Conservation (phyloP, 1,140 invertebrate genomes). For the Trypoxylus dichotomus region DNA sequence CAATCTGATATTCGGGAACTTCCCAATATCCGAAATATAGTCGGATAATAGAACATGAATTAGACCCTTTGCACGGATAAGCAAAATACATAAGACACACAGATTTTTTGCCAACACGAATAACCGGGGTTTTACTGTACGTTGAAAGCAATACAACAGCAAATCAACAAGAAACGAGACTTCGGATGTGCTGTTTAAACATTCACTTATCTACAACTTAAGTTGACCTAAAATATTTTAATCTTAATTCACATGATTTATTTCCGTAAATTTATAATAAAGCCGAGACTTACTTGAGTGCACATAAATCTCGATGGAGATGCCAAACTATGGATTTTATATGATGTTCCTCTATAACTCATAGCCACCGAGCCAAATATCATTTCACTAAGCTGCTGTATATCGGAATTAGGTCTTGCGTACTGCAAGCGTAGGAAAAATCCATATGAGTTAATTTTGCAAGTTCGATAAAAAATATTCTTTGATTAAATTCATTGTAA, state of each 20-base stretch:
- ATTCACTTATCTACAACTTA: neutral
- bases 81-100: no score
- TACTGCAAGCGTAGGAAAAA: conserved; percentile 53
- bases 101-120: no score
- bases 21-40: no score
- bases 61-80: no score
- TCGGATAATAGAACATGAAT: no score
- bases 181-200: neutral
- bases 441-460: neutral
- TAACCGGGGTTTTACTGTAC: no score
- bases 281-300: conserved; percentile 66
- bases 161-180: conserved; percentile 1
- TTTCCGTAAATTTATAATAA: conserved; percentile 36
- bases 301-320: conserved; percentile 72
- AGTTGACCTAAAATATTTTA: neutral
- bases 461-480: no score
- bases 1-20: no score
- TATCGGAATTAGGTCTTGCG: conserved; percentile 67
- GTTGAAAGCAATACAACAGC: conserved; percentile 11
- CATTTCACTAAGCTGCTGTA: conserved; percentile 80
- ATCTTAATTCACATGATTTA: neutral
- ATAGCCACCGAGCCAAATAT: conserved; percentile 87
- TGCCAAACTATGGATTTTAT: conserved; percentile 78
- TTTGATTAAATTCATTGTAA: no score
- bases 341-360: conserved; percentile 79